These are phyloP conservation scores for Polietes domitor DNA, from an alignment of 2,888 invertebrate species.

Conservation along the genomic window DNA sequence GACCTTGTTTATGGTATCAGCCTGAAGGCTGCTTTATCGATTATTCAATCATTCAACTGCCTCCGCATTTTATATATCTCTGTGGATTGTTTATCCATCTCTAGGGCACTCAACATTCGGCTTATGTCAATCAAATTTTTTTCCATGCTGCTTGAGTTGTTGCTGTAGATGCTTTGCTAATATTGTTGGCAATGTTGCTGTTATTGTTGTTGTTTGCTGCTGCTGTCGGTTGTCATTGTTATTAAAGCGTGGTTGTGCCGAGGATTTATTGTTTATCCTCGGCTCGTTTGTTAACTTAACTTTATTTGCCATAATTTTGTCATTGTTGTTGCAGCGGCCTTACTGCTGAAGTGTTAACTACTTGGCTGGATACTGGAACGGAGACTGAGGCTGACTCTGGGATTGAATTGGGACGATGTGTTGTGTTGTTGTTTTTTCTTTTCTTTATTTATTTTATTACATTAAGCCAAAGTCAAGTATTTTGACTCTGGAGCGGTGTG, in stretches of 20 bases:
- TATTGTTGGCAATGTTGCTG: slow-evolving; percentile 6
- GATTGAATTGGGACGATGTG: too few species aligned
- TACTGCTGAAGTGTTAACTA: slow-evolving; percentile 61
- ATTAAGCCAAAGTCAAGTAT: slow-evolving; percentile 41
- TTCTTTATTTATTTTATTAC: neutral
- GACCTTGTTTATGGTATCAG: too few species aligned
- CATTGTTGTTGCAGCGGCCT: slow-evolving; percentile 11
- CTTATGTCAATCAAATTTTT: neutral
- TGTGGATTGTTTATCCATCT: too few species aligned
- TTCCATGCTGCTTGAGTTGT: too few species aligned
- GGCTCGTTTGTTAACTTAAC: slow-evolving; percentile 31
- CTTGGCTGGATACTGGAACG: slow-evolving; percentile 1
- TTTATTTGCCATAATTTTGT: slow-evolving; percentile 34
- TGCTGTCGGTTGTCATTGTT: neutral
- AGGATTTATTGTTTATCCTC: slow-evolving; percentile 53
- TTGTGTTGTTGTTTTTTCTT: too few species aligned
- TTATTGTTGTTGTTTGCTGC: neutral
- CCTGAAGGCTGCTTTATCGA: too few species aligned
- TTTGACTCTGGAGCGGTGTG: slow-evolving; percentile 24
- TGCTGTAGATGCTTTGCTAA: neutral
- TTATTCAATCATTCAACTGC: too few species aligned
- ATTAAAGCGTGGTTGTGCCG: slow-evolving; percentile 55
- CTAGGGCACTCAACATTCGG: neutral
- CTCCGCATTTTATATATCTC: too few species aligned
- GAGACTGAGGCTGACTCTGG: too few species aligned